Conservation (phyloP, 2,113 vertebrate species). For the Silurus glanis region DNA sequence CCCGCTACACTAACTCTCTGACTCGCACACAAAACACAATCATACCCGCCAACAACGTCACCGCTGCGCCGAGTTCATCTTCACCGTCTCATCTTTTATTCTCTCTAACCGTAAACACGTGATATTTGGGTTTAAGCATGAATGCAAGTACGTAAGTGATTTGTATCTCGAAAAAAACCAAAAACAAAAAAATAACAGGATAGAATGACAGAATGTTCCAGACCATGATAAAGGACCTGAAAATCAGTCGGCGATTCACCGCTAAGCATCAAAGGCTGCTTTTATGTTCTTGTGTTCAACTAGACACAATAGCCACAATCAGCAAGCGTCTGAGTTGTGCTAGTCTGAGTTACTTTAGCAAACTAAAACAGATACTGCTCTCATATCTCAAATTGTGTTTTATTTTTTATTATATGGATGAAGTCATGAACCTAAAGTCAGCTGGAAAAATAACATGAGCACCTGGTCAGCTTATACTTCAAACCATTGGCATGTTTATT, state of each 20-base stretch:
- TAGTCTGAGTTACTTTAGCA: background rate
- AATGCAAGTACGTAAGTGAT: constrained; percentile 12
- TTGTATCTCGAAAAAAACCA: background rate
- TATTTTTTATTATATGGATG: background rate
- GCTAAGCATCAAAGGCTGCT: background rate
- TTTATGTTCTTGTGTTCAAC: constrained; percentile 1
- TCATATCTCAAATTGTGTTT: background rate
- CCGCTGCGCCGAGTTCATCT: background rate
- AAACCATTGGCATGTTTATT: background rate
- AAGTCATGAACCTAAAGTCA: background rate
- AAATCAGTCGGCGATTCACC: background rate
- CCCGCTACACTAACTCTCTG: background rate
- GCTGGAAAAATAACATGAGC: background rate
- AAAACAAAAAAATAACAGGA: background rate
- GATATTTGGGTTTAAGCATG: constrained; percentile 1
- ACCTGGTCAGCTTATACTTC: background rate
- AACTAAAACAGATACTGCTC: background rate
- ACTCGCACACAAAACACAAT: background rate
- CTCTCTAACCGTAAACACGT: background rate
- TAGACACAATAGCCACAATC: constrained; percentile 6
- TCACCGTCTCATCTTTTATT: constrained; percentile 13
- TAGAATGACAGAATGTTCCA: background rate
- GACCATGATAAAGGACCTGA: background rate
- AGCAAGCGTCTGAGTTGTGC: background rate
- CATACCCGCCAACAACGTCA: background rate